Conservation (phyloP, 2,113 vertebrate genomes). For the Scatophagus argus region DNA sequence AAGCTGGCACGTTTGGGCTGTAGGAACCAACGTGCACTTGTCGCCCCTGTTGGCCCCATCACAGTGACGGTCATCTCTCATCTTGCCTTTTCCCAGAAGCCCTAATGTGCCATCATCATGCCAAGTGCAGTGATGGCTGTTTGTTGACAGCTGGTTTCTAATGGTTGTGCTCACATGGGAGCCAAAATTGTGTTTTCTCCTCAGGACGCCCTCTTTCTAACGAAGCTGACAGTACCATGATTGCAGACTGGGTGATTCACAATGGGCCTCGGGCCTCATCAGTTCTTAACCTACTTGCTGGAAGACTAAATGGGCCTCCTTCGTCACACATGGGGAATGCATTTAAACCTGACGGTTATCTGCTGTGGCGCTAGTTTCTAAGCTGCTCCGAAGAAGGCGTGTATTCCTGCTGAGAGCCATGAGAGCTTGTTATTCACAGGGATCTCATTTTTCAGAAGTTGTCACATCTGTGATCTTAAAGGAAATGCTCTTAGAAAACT, state of each 20-base stretch:
- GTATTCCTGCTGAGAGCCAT: not conserved
- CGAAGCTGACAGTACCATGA: slow-evolving; percentile 10
- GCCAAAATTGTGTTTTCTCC: slow-evolving; percentile 18
- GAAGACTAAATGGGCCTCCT: slow-evolving; percentile 5
- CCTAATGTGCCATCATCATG: slow-evolving; percentile 30
- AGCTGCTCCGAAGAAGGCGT: not conserved
- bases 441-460: not conserved
- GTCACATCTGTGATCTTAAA: not conserved
- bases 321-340: slow-evolving; percentile 18
- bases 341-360: slow-evolving; percentile 11
- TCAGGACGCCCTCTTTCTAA: slow-evolving; percentile 18
- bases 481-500: not conserved
- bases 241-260: slow-evolving; percentile 39
- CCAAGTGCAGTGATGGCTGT: slow-evolving; percentile 4
- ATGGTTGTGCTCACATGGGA: not conserved
- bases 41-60: not conserved
- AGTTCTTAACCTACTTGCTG: slow-evolving; percentile 28
- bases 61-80: slow-evolving; percentile 44
- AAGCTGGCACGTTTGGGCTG: not conserved
- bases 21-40: slow-evolving; percentile 5
- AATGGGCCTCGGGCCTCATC: slow-evolving; percentile 6
- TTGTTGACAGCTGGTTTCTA: slow-evolving; percentile 57
- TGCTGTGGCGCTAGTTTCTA: not conserved
- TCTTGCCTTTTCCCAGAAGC: slow-evolving; percentile 24
- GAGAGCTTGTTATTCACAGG: slow-evolving; percentile 10